Base-by-base conservation (phyloP, 2,888 invertebrate species). In the Argyresthia goedartella region DNA sequence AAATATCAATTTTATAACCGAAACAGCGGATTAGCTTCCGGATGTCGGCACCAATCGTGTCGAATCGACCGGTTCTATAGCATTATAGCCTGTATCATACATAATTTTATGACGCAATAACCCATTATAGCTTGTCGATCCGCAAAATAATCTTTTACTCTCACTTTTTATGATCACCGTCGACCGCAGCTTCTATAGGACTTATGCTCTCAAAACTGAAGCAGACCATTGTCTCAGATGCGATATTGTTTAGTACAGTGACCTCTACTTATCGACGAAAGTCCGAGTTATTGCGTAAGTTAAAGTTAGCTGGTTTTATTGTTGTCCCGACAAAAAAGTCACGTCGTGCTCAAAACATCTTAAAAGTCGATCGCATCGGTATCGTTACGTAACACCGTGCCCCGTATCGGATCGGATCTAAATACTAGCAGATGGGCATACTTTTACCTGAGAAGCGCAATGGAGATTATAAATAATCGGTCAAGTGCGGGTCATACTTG, bases 361-460 rank as follows among this genome's bases (percentile, higher is more conserved):
- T 66, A 71, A 73, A 72, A 74, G 71, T 68, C 59, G 77, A 81
- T 81, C 62, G 63, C 78, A 81, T 81, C 81, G 64, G 48, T 54
- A 41, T 25, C 52, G 63, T 81, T 76, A 78, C 79, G 76, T 81
- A 81, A 81, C 70, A n/a, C 59, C 65, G 67, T 25, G 25, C 71
- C 64, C 66, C 59, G 64, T 72, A 75, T 75, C 67, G 48, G 9
- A 48, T 8, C 15, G 48, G 15, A 48, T 48, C 48, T 48, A 36
- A 48, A 14, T n/a, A 15, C 44, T 14, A 13, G 15, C 48, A 48
- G 48, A 48, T 48, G 48, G 14, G 36, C 36, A 15, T 35, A 48
- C 10, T 48, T 48, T 36, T 35, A 35, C 48, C 11, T 35, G 4
- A 25, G 25, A 25, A 25, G 25, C 25, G 25, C 25, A 25, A 25